Evolutionary conservation across 1,140 invertebrate species (phyloP), one percentile per base, ranked within the genome.

Genomic region (Araneus ventricosus): DNA sequence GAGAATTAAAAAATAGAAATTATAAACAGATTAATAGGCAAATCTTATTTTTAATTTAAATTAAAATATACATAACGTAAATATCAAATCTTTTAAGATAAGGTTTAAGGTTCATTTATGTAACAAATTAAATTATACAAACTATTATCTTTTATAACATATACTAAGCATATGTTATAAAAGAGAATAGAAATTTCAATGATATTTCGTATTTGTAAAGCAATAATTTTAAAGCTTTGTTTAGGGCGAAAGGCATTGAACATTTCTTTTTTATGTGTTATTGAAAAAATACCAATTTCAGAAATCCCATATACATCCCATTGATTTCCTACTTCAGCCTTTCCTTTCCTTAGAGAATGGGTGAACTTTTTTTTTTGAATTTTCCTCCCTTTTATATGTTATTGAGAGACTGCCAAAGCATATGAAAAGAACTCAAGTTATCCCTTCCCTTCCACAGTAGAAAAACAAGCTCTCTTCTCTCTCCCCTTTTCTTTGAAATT

Each of bases 401-500:
- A 75, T 75, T 75, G 70, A 75, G 37, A 75, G 70, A 34, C 70
- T 75, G 70, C 70, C 70, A 75, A 75, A 75, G 70, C 70, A 34
- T 37, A 75, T 75, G 70, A 75, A 75, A 75, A 75, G 70, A 75
- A 75, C 70, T 20, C 14, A 6, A 37, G 59, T 63, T 63, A 52
- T 52, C 59, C 4, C 20, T 63, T 22, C 20, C 17, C 34, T 37
- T 75, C 30, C 14, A 8, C 70, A 17, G 30, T 10, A 75, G 30
- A 17, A 75, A 70, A 70, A 70, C 10, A 37, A 34, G 7, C 59
- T 52, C 6, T 63, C 59, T 37, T 34, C 27, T 17, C 0, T 20
- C 70, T 27, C 63, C 61, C 61, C 22, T 5, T n/a, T n/a, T 2
- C 59, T 22, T n/a, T 30, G 4, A 75, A 75, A 75, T 75, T 75